phyloP scores from a whole-genome alignment of 2,113 vertebrate species.

The Equus przewalskii region DNA sequence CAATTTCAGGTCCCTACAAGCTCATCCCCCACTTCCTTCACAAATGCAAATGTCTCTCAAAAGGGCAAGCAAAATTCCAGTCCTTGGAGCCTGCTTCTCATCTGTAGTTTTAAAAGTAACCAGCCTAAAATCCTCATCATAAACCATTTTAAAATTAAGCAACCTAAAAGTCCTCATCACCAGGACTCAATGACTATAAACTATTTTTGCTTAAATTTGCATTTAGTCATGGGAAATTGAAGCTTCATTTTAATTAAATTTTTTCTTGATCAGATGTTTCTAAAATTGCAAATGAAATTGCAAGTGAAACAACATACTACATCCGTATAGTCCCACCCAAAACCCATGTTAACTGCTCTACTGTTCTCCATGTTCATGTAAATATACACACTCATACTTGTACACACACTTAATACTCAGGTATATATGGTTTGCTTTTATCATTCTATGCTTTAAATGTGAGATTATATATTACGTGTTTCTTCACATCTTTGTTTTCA shows the following conservation, averaged over 20 bases:
- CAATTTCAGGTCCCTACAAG: too few relatives aligned
- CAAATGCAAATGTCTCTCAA: too few relatives aligned
- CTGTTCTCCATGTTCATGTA: not conserved
- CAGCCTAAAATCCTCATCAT: too few relatives aligned
- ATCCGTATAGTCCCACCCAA: not conserved
- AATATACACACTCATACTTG: not conserved
- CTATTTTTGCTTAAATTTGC: not conserved
- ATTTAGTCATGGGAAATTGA: constrained; percentile 12
- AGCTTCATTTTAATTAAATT: not conserved
- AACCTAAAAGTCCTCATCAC: too few relatives aligned
- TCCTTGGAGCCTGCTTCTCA: too few relatives aligned
- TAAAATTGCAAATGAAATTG: not conserved
- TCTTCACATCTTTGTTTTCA: not conserved
- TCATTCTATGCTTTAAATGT: not conserved
- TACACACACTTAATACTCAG: not conserved
- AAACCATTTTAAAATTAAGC: too few relatives aligned
- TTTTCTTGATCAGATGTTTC: not conserved
- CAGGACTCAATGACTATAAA: not conserved
- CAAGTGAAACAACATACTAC: not conserved
- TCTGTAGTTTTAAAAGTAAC: too few relatives aligned
- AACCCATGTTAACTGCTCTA: not conserved
- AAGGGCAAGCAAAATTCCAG: too few relatives aligned
- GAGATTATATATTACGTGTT: not conserved
- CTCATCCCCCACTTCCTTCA: too few relatives aligned
- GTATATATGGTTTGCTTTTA: not conserved